Conservation (phyloP, 2,113 vertebrate genomes). For the Chloroceryle aenea region DNA sequence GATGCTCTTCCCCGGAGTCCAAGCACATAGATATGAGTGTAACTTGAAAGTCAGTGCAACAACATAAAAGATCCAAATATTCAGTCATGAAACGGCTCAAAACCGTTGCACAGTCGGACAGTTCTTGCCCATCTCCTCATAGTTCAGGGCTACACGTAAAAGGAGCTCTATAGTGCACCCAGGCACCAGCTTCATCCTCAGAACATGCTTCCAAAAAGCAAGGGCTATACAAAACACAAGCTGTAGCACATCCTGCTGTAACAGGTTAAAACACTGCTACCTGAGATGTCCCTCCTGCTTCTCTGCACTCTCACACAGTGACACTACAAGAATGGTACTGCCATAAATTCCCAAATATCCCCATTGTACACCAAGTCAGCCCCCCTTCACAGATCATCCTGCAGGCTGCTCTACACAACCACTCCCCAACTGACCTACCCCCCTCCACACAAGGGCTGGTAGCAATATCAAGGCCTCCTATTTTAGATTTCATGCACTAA, state of each 20-base stretch:
- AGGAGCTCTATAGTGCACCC: background rate
- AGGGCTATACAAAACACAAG: background rate
- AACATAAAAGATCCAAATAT: background rate
- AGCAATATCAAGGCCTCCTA: background rate
- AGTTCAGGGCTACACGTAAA: background rate
- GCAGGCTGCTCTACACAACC: background rate
- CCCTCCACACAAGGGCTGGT: fast-evolving
- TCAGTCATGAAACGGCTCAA: background rate
- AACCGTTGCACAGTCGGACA: background rate
- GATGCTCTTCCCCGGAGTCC: background rate
- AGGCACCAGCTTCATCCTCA: background rate
- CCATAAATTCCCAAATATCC: background rate
- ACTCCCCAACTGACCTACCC: background rate
- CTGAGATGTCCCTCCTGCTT: too few species aligned
- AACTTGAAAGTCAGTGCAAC: background rate
- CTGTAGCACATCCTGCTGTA: background rate
- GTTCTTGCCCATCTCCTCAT: background rate
- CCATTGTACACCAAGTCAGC: background rate
- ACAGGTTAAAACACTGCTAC: background rate
- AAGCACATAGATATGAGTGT: background rate
- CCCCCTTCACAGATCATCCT: background rate
- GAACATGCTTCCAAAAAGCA: background rate
- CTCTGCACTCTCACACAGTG: background rate
- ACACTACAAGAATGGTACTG: background rate
- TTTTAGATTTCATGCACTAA: fast-evolving